A percentile compares a stretch with the other conserved stretches of the same genome.
These are phyloP conservation scores for pig (Sus scrofa) DNA, from an alignment of 2,113 vertebrate species.

Conservation along the genomic window T2T-Sscrofa CM000812.6:166433501-166434000, in stretches of 20 bases:
- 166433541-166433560: not conserved
- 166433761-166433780: not conserved
- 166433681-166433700: not conserved
- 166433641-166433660: not conserved
- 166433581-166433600: not conserved
- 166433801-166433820: not conserved
- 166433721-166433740: not conserved
- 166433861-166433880: not conserved
- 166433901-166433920: constrained; percentile 1
- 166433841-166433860: not conserved
- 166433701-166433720: not conserved
- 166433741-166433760: not conserved
- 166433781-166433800: not conserved
- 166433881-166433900: not conserved
- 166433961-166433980: not conserved
- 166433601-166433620: not conserved
- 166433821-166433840: not conserved
- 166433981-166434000: not conserved
- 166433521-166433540: not conserved
- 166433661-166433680: not conserved
- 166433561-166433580: not conserved
- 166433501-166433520: not conserved
- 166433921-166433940: not conserved
- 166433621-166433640: not conserved
- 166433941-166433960: not conserved